Evolutionary conservation across 2,113 vertebrate genomes (phyloP).

Genomic region (Oenanthe oenanthe): DNA sequence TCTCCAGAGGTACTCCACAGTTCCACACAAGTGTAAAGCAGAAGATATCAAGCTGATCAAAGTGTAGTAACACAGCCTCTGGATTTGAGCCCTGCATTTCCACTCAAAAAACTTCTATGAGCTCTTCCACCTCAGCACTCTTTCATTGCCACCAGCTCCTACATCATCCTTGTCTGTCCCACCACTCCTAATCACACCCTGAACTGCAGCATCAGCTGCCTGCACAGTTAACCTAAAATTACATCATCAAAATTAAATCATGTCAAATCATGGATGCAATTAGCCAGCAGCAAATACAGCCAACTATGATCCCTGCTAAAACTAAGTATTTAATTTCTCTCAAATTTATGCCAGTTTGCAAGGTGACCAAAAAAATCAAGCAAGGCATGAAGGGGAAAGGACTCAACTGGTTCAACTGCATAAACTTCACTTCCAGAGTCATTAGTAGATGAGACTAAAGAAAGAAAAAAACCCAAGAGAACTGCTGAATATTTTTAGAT

Average conservation of each 20-base stretch:
- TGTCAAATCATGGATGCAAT: accelerated
- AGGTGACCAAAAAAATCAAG: neutral
- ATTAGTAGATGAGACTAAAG: accelerated
- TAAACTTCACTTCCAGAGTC: neutral
- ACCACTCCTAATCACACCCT: accelerated
- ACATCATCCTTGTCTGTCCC: accelerated
- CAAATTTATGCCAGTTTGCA: accelerated
- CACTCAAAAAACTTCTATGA: neutral
- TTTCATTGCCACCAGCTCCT: neutral
- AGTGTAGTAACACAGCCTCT: neutral
- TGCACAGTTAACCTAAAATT: neutral
- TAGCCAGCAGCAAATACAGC: neutral
- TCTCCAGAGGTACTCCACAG: neutral
- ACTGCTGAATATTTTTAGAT: neutral
- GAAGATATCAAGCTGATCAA: neutral
- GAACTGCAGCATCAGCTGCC: neutral
- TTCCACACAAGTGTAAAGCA: neutral
- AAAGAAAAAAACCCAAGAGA: neutral
- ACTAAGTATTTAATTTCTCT: neutral
- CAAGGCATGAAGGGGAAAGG: neutral
- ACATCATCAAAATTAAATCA: neutral
- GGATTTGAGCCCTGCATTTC: neutral
- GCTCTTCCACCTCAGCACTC: neutral
- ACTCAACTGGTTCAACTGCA: neutral
- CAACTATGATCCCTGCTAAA: neutral